Evolutionary conservation across 1,140 invertebrate species (phyloP).

Genomic region (Drosophila tani): DNA sequence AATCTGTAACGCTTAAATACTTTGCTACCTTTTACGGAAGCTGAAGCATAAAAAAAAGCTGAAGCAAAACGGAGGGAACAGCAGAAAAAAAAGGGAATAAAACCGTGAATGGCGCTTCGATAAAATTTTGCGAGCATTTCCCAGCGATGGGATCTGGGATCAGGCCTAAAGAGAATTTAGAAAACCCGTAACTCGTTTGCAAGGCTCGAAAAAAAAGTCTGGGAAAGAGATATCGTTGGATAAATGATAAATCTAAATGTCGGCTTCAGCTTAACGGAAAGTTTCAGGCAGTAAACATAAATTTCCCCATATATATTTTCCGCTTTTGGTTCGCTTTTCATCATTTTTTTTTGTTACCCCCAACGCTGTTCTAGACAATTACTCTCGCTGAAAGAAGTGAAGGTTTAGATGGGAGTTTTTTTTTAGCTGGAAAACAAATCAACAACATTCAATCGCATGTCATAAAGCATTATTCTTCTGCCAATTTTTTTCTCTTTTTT

Average conservation of each 20-base stretch:
- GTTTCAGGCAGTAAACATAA: constrained; percentile 50
- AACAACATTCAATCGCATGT: constrained; percentile 80
- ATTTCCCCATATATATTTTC: constrained; percentile 26
- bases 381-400: constrained; percentile 32
- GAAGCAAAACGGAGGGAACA: constrained; percentile 19
- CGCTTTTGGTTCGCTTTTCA: constrained; percentile 1
- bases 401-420: constrained; percentile 33
- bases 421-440: constrained; percentile 54
- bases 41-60: constrained; percentile 50
- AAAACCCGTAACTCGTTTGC: constrained; percentile 27
- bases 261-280: constrained; percentile 25
- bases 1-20: constrained; percentile 79
- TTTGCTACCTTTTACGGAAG: constrained; percentile 78
- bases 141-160: constrained; percentile 14
- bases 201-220: constrained; percentile 7
- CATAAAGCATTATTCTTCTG: constrained; percentile 71
- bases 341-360: neutral
- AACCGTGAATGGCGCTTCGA: constrained; percentile 50
- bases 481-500: constrained; percentile 10
- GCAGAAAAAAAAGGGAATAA: constrained; percentile 55
- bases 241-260: constrained; percentile 50
- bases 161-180: constrained; percentile 23
- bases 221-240: neutral
- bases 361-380: constrained; percentile 55
- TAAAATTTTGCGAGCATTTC: constrained; percentile 44